Base-by-base conservation (phyloP, 1,140 invertebrate species). In the Saccostrea glomerata region DNA sequence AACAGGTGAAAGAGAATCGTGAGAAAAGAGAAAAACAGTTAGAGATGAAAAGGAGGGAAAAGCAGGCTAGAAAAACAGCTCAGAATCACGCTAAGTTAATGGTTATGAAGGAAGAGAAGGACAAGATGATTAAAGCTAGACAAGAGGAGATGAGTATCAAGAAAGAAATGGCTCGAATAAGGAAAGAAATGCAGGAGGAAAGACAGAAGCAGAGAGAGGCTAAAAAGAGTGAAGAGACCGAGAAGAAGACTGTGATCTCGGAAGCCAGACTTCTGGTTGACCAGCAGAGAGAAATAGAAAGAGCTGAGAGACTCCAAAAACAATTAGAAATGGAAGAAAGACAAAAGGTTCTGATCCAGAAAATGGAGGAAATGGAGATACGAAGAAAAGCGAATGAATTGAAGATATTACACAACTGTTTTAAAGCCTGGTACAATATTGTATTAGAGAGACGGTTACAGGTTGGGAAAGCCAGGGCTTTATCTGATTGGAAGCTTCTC, bases 401-500 rank as follows among this genome's bases (percentile, higher is more conserved):
- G 15, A 92, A 90, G 30, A 85, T 58, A 63, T 63, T 63, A 60
- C 58, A 63, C 5, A 58, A 85, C n/a, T 63, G 55, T 85, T 85
- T 85, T 60, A 93, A 93, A 23, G 91, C 93, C 15, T 95, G 95
- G 95, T 94, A 94, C 87, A 92, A 92, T 73, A 36, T 94, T 1
- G 92, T 94, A 36, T 47, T 95, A 82, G 92, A 94, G 23, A 89
- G 92, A 7, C 89, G 93, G 56, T 82, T 95, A 55, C 90, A 93
- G 84, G 91, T 93, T 83, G 95, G 94, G 5, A 94, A 94, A 89
- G 94, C 94, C 5, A 88, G 92, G 77, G 95, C 95, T 15, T 88
- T 95, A 84, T 87, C 91, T 84, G 95, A 95, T 92, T 95, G 95
- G 95, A 93, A 92, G 85, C 85, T 93, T 5, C 90, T 94, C 60